These are phyloP conservation scores for Garrulus glandarius DNA, from an alignment of 2,797 vertebrate genomes.

Conservation along the genomic window DNA sequence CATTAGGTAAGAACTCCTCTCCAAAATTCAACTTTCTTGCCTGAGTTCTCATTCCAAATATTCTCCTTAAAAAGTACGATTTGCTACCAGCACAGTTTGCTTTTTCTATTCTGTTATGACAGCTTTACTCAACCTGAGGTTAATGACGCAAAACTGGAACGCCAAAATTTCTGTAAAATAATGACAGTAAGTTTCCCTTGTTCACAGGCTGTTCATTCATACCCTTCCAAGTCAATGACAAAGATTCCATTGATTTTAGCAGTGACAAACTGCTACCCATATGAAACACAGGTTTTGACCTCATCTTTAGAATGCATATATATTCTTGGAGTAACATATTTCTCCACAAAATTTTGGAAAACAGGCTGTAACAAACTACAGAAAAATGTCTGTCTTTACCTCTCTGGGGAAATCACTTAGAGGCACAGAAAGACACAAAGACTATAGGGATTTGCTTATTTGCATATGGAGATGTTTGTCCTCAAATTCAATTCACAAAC, in stretches of 20 bases:
- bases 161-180: conserved; percentile 15
- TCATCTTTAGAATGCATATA: background rate
- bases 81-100: background rate
- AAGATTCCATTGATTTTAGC: background rate
- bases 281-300: background rate
- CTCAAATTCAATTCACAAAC: background rate
- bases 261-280: background rate
- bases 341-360: background rate
- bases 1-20: background rate
- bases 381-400: background rate
- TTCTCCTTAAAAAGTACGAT: background rate
- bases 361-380: background rate
- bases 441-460: background rate
- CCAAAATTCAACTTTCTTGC: background rate
- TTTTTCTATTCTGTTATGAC: background rate
- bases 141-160: background rate
- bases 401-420: background rate
- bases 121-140: conserved; percentile 4
- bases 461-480: background rate
- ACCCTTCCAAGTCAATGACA: background rate
- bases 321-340: background rate
- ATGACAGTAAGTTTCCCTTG: background rate
- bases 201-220: conserved; percentile 9
- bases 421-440: background rate
- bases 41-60: background rate